phyloP scores from a whole-genome alignment of 2,888 invertebrate genomes.

The Nephrocerus scutellatus region DNA sequence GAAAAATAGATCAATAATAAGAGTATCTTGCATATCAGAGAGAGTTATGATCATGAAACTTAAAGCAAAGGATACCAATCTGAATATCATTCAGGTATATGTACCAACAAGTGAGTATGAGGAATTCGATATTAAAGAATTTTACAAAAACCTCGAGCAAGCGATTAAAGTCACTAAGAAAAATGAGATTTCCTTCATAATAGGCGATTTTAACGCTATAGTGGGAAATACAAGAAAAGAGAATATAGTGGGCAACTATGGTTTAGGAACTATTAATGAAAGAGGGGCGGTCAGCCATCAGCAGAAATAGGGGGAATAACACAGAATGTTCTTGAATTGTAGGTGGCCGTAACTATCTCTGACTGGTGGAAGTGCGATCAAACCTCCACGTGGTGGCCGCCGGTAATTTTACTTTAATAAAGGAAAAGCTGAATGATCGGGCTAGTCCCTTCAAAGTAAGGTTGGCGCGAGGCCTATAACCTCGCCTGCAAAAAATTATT shows the following conservation, averaged over 20 bases:
- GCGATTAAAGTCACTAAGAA: conserved; percentile 1
- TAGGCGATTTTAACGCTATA: conserved; percentile 5
- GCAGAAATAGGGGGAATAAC: too few species aligned
- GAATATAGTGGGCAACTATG: conserved; percentile 2
- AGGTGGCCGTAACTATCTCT: too few species aligned
- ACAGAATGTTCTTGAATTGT: too few species aligned
- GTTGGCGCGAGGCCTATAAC: too few species aligned
- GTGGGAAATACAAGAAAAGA: not conserved
- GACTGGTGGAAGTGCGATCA: too few species aligned
- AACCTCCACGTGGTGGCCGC: too few species aligned
- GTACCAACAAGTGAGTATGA: conserved; percentile 1
- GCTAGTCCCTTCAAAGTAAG: too few species aligned
- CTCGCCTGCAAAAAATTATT: too few species aligned
- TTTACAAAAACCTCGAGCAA: too few species aligned
- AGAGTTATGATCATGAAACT: conserved; percentile 2
- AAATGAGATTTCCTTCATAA: not conserved
- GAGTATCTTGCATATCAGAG: not conserved
- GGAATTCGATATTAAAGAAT: not conserved
- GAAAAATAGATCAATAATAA: conserved; percentile 3
- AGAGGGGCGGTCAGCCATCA: too few species aligned
- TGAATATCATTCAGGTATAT: conserved; percentile 7
- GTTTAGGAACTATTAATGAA: not conserved
- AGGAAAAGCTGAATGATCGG: too few species aligned
- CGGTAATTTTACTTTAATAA: too few species aligned
- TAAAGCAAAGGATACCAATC: not conserved